Conservation (phyloP, 2,797 vertebrate genomes). For the Tarsius wallacei region DNA sequence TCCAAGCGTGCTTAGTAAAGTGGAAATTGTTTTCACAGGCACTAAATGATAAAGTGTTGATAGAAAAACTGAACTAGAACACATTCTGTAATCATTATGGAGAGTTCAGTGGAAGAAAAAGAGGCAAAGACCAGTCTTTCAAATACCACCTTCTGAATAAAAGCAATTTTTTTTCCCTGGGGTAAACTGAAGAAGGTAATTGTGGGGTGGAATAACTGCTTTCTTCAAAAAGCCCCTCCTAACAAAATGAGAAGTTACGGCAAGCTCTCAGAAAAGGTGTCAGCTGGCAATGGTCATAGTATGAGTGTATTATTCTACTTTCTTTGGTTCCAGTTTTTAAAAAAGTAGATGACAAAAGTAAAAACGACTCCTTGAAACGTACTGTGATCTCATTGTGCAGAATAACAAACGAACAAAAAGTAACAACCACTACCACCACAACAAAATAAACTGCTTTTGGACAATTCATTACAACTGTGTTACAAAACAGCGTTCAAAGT, state of each 20-base stretch:
- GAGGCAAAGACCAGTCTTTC: not conserved
- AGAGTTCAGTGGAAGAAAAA: slow-evolving; percentile 10
- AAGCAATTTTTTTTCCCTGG: slow-evolving; percentile 26
- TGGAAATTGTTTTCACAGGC: slow-evolving; percentile 57
- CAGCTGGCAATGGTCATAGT: not conserved
- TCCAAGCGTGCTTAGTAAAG: slow-evolving; percentile 6
- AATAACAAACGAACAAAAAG: not conserved
- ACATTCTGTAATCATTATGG: slow-evolving; percentile 19
- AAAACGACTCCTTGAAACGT: not conserved
- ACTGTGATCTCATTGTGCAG: not conserved
- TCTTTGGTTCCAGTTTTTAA: not conserved
- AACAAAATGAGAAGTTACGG: not conserved
- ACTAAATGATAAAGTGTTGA: slow-evolving; percentile 42
- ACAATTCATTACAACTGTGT: slow-evolving; percentile 6
- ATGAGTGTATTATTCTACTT: slow-evolving; percentile 24
- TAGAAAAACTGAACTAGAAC: slow-evolving; percentile 50
- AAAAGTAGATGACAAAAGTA: not conserved
- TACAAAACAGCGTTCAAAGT: not conserved
- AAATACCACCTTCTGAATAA: slow-evolving; percentile 56
- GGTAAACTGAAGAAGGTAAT: slow-evolving; percentile 48
- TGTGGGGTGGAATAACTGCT: not conserved
- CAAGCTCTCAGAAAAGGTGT: slow-evolving; percentile 25
- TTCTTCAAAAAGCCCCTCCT: slow-evolving; percentile 43
- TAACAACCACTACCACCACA: not conserved
- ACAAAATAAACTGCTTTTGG: not conserved